Conservation (phyloP, 2,888 invertebrate species). For the Geotrupes spiniger region DNA sequence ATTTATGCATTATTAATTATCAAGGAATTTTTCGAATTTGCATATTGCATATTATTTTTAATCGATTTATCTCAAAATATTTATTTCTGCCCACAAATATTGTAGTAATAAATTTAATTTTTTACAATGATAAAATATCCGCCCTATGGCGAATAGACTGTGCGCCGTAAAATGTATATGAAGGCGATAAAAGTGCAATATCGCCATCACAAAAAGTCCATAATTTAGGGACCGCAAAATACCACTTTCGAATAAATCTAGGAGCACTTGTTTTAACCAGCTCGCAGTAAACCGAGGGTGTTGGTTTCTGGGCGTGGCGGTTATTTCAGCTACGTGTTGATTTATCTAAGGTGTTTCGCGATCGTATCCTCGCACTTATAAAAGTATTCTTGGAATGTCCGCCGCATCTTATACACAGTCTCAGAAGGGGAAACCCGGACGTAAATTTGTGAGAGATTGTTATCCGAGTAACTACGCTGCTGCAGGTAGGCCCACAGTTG, state of each 20-base stretch:
- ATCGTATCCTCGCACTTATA: constrained; percentile 26
- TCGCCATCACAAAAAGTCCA: constrained; percentile 20
- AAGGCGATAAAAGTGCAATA: constrained; percentile 19
- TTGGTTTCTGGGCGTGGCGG: constrained; percentile 27
- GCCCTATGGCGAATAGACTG: neutral
- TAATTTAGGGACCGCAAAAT: constrained; percentile 19
- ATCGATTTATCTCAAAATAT: too few species aligned
- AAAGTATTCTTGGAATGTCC: constrained; percentile 28
- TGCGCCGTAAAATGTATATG: constrained; percentile 1
- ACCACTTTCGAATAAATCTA: constrained; percentile 24
- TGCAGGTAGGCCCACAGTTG: constrained; percentile 28
- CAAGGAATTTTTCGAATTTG: too few species aligned
- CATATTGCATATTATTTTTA: too few species aligned
- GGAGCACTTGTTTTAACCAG: constrained; percentile 27
- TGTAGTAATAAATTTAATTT: too few species aligned
- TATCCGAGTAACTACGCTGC: constrained; percentile 30
- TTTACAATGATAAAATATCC: too few species aligned
- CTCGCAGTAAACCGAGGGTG: constrained; percentile 23
- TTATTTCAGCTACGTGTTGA: constrained; percentile 33
- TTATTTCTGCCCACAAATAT: too few species aligned
- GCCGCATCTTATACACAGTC: constrained; percentile 26
- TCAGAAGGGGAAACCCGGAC: constrained; percentile 21
- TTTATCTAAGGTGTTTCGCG: constrained; percentile 32
- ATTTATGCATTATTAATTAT: too few species aligned
- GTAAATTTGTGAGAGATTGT: constrained; percentile 36